Conservation (phyloP, 2,797 vertebrate genomes). For the Acridotheres tristis region DNA sequence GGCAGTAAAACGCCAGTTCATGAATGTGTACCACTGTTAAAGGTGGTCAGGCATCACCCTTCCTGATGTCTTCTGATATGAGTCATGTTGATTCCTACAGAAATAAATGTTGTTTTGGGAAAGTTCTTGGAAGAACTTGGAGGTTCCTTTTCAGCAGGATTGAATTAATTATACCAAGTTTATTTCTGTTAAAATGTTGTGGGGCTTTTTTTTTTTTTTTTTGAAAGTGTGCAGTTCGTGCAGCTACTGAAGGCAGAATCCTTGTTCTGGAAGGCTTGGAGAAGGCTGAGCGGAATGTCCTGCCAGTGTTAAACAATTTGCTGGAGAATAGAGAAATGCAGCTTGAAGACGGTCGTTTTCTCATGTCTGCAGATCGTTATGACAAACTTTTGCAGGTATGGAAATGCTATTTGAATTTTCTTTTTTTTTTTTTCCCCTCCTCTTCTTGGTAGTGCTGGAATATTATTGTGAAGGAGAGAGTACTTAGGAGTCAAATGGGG, state of each 20-base stretch:
- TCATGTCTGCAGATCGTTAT: conserved; percentile 92
- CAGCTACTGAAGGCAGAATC: conserved; percentile 91
- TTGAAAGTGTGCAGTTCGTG: conserved; percentile 91
- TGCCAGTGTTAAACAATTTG: conserved; percentile 95
- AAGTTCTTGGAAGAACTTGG: not conserved
- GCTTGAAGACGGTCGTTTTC: conserved; percentile 96
- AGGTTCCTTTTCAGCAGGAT: not conserved
- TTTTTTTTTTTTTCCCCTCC: not conserved
- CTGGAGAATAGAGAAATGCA: conserved; percentile 98
- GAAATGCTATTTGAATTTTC: not conserved
- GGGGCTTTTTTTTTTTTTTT: not conserved
- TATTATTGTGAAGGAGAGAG: not conserved
- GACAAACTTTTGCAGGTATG: conserved; percentile 93
- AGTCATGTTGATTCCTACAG: not conserved
- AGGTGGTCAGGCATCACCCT: not conserved
- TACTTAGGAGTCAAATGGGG: not conserved
- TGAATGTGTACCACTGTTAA: not conserved
- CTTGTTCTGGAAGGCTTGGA: conserved; percentile 95
- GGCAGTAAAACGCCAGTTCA: not conserved
- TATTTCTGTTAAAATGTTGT: not conserved
- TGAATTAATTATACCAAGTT: not conserved
- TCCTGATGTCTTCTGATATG: not conserved
- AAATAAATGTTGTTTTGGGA: not conserved
- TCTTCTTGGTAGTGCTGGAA: not conserved
- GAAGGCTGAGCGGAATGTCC: conserved; percentile 94